These are phyloP conservation scores for Caenorhabditis sinica DNA, from an alignment of 2,888 invertebrate genomes.

Conservation along the genomic window DNA sequence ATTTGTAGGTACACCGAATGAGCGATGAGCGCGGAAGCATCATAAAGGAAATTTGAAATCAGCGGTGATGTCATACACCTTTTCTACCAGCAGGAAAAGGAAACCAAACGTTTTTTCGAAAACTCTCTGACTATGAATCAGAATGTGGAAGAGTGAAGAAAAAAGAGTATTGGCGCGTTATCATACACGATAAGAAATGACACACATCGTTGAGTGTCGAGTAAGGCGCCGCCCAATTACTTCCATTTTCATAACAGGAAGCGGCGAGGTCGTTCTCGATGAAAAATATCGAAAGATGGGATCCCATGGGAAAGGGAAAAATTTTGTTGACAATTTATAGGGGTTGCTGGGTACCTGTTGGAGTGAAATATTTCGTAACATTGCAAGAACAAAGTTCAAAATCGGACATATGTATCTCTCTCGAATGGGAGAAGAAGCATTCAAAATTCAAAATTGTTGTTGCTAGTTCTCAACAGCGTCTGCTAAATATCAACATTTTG, in stretches of 20 bases:
- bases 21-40: neutral
- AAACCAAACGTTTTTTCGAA: neutral
- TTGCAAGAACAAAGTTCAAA: neutral
- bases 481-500: no score
- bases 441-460: no score
- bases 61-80: neutral
- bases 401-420: neutral
- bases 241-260: neutral
- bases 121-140: neutral
- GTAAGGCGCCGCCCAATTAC: neutral
- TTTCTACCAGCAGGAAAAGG: neutral
- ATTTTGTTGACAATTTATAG: neutral
- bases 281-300: neutral
- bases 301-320: neutral
- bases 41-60: no score
- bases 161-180: neutral
- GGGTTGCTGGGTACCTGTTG: neutral
- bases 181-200: neutral
- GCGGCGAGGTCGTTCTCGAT: neutral
- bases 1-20: neutral
- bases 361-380: slow-evolving; percentile 28
- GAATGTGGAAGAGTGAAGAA: neutral
- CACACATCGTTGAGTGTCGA: neutral
- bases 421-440: no score
- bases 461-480: no score